Conservation (phyloP, 2,113 vertebrate species). For the Colinus virginianus region DNA sequence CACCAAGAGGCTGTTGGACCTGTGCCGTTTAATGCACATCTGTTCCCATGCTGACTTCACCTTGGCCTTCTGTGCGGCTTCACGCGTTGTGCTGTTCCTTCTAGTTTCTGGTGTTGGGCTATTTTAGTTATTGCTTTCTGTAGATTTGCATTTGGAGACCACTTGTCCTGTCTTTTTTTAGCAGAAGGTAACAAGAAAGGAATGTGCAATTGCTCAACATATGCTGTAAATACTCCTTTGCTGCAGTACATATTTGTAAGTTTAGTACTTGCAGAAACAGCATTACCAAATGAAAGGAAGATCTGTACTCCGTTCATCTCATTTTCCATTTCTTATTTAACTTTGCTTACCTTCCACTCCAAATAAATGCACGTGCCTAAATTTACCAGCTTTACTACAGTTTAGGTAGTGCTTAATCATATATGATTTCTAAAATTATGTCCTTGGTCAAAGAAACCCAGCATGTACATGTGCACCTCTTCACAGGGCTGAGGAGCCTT, state of each 20-base stretch:
- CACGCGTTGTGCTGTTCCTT: neutral
- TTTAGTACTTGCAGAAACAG: neutral
- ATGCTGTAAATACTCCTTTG: neutral
- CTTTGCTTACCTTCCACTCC: neutral
- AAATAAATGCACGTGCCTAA: neutral
- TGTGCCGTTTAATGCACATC: neutral
- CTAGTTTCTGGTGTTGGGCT: neutral
- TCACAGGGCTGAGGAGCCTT: neutral
- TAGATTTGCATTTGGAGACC: conserved; percentile 27
- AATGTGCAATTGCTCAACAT: conserved; percentile 2
- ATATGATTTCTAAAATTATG: neutral
- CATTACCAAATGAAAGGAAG: neutral
- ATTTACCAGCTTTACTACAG: neutral
- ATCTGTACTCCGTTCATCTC: neutral
- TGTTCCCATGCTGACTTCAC: neutral
- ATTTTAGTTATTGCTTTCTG: neutral
- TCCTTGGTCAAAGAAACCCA: neutral
- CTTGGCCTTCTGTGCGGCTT: neutral
- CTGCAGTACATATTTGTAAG: neutral
- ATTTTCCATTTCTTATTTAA: neutral
- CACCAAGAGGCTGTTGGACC: neutral
- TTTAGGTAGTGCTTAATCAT: neutral
- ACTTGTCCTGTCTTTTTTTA: conserved; percentile 8
- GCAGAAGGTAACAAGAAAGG: conserved; percentile 17
- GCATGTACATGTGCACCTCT: neutral